A percentile compares a stretch with the other conserved stretches of the same genome.
Evolutionary conservation across 1,140 invertebrate genomes (phyloP).

Genomic region (Agrilus planipennis): DNA sequence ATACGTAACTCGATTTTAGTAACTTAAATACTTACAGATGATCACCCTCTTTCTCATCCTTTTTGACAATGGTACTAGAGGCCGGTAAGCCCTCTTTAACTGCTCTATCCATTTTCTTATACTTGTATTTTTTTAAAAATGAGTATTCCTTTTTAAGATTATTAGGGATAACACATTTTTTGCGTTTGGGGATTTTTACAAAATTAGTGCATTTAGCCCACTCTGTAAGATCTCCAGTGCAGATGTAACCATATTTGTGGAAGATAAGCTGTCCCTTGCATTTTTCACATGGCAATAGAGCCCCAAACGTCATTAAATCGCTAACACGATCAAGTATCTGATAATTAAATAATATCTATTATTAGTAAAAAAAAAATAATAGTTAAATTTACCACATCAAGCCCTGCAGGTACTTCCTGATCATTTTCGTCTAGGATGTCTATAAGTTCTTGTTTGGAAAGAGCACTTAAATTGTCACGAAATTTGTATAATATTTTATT

Average conservation of each 20-base stretch:
- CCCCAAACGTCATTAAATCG: slow-evolving; percentile 83
- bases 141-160: slow-evolving; percentile 46
- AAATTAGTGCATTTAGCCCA: slow-evolving; percentile 80
- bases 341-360: slow-evolving; percentile 17
- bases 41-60: slow-evolving; percentile 38
- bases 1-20: not conserved
- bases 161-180: slow-evolving; percentile 59
- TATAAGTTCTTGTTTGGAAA: slow-evolving; percentile 49
- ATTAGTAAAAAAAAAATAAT: slow-evolving; percentile 8
- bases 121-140: slow-evolving; percentile 59
- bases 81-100: slow-evolving; percentile 47
- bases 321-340: slow-evolving; percentile 66
- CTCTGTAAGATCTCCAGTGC: slow-evolving; percentile 70
- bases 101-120: slow-evolving; percentile 46
- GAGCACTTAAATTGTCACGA: slow-evolving; percentile 35
- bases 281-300: slow-evolving; percentile 60
- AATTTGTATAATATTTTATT: slow-evolving; percentile 67
- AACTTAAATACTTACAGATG: slow-evolving; percentile 19
- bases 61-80: slow-evolving; percentile 37
- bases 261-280: slow-evolving; percentile 70
- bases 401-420: slow-evolving; percentile 52
- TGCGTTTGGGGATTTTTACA: slow-evolving; percentile 60
- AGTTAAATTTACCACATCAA: slow-evolving; percentile 41
- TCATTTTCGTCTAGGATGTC: slow-evolving; percentile 59
- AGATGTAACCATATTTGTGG: slow-evolving; percentile 66